Evolutionary conservation across 2,888 invertebrate species (phyloP).

Genomic region (Labia minor): DNA sequence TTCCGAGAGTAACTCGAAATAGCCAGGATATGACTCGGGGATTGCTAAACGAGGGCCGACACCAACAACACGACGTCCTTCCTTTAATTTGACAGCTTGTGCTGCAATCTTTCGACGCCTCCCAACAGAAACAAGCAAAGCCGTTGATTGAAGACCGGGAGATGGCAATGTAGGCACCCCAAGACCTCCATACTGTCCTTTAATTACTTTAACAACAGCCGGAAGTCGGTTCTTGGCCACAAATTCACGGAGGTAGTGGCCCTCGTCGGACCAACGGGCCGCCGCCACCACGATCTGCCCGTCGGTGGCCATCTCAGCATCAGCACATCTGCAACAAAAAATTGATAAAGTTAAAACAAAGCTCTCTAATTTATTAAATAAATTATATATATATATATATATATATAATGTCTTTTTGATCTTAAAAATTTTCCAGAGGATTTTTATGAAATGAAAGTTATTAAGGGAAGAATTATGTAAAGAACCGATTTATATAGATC

Average conservation of each 20-base stretch:
- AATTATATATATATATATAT: no score
- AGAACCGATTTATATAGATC: no score
- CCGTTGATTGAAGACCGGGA: constrained; percentile 75
- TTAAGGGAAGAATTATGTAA: no score
- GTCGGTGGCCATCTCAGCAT: constrained; percentile 61
- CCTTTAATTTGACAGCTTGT: constrained; percentile 81
- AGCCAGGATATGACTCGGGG: constrained; percentile 82
- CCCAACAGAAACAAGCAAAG: constrained; percentile 73
- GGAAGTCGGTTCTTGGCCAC: constrained; percentile 66
- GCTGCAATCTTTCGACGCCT: constrained; percentile 77
- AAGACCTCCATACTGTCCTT: constrained; percentile 85
- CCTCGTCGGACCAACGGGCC: constrained; percentile 63
- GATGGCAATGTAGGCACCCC: constrained; percentile 81
- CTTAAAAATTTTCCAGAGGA: no score
- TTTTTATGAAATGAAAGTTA: no score
- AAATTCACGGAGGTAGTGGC: constrained; percentile 60
- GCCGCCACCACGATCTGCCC: constrained; percentile 82
- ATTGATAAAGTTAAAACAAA: constrained; percentile 16
- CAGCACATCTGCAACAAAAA: constrained; percentile 32
- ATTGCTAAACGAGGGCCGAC: constrained; percentile 76
- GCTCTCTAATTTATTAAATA: no score
- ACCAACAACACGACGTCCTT: constrained; percentile 69
- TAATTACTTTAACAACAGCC: constrained; percentile 79
- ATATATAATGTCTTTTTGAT: no score
- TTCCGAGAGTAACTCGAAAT: constrained; percentile 87